These are phyloP conservation scores for Trichopria drosophilae DNA, from an alignment of 2,888 invertebrate genomes.

Conservation along the genomic window DNA sequence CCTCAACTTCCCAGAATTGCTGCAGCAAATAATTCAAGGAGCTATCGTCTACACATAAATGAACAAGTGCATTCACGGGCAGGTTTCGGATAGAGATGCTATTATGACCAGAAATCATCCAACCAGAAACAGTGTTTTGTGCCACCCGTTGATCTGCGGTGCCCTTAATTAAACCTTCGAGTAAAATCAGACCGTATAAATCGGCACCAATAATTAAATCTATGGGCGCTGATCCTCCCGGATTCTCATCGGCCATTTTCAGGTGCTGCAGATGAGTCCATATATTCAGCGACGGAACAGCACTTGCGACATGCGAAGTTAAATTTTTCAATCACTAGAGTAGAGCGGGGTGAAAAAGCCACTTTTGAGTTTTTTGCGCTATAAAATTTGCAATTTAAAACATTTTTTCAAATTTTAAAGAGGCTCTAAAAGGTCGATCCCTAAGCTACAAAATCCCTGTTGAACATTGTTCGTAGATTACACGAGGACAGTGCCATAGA, in stretches of 20 bases:
- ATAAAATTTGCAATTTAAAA: no score
- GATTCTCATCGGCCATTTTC: slow-evolving; percentile 11
- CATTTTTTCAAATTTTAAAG: no score
- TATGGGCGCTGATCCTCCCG: slow-evolving; percentile 3
- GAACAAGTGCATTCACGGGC: background rate
- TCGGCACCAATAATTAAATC: slow-evolving; percentile 17
- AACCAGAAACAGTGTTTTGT: background rate
- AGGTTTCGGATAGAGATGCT: background rate
- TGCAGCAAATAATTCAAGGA: slow-evolving; percentile 23
- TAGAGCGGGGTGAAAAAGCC: no score
- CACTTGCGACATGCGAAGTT: background rate
- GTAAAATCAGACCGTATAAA: background rate
- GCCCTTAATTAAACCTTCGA: background rate
- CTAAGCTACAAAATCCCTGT: no score
- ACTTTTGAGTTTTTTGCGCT: no score
- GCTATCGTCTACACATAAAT: background rate
- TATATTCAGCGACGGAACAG: background rate
- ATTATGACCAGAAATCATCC: background rate
- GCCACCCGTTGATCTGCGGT: background rate
- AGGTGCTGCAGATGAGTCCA: slow-evolving; percentile 16
- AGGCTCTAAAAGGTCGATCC: no score
- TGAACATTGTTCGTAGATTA: no score
- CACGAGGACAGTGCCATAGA: no score
- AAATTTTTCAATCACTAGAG: no score
- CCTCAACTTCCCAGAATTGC: slow-evolving; percentile 25